phyloP scores from a whole-genome alignment of 2,113 vertebrate genomes.

The Ginglymostoma cirratum region DNA sequence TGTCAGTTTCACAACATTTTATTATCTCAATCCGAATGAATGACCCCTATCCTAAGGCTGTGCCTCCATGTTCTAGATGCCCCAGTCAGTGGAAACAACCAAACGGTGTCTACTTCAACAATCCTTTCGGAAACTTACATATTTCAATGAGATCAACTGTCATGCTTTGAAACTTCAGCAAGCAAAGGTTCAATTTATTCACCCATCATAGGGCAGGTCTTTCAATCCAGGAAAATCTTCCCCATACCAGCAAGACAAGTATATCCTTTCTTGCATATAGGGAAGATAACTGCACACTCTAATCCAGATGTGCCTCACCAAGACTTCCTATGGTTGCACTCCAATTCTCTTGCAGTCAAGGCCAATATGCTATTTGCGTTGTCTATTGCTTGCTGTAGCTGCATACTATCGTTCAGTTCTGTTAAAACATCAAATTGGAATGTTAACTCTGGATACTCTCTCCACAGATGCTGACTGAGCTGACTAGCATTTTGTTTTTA shows the following conservation, averaged over 20 bases:
- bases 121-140: not conserved
- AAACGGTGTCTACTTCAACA: not conserved
- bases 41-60: not conserved
- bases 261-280: not conserved
- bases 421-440: not conserved
- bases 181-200: not conserved
- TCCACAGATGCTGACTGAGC: not conserved
- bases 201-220: not conserved
- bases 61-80: not conserved
- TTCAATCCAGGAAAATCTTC: not conserved
- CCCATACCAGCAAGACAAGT: not conserved
- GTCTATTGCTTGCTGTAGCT: not conserved
- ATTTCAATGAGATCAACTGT: not conserved
- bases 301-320: not conserved
- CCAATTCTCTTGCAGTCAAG: not conserved
- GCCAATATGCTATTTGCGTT: not conserved
- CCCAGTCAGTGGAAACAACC: not conserved
- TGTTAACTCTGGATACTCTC: not conserved
- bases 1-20: not conserved
- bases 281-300: not conserved
- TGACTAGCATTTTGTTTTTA: not conserved
- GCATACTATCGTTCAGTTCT: not conserved
- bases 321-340: not conserved
- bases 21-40: not conserved
- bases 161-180: not conserved